Base-by-base conservation (phyloP, 2,797 vertebrate species). In the Schizopygopsis pylzovi region DNA sequence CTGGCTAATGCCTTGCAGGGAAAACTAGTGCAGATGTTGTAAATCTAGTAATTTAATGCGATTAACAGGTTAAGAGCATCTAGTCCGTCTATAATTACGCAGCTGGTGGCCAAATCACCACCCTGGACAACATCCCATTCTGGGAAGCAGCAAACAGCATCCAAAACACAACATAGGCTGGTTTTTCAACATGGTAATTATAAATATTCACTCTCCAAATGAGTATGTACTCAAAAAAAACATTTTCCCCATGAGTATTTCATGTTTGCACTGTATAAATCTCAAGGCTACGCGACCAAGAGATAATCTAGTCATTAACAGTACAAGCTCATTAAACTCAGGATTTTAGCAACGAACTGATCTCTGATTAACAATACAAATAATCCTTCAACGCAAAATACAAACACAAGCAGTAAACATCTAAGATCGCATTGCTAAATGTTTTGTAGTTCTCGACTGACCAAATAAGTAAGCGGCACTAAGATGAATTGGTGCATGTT, bases 301-400 rank as follows among this genome's bases (percentile, higher is more conserved):
- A 71, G 39, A 25, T 49, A 37, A 45, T 79, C 15, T 41, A 75
- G 70, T 83, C 70, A 63, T 83, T 83, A 84, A 67, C 22, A 77
- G 61, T 22, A 13, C 41, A 79, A 33, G 73, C 83, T 54, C 16
- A 79, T 84, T 84, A 78, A 78, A 45, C 61, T 70, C 72, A 11
- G 63, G 47, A 37, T 41, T 78, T 84, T 16, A 41, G 33, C 73
- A 56, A 25, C 6, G 37, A 45, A 15, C 45, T 22, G 22, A 28
- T 56, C 49, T 70, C 37, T 70, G 63, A 70, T 78, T 84, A 78
- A 52, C 73, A 84, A 54, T 43, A 37, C 75, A 70, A 68, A 54
- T n/a, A n/a, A n/a, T n/a, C n/a, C n/a, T n/a, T n/a, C n/a, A n/a
- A n/a, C n/a, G n/a, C n/a, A 20, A 72, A 7, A 61, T 28, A 52